phyloP scores from a whole-genome alignment of 2,113 vertebrate genomes.

The Sterna hirundo region DNA sequence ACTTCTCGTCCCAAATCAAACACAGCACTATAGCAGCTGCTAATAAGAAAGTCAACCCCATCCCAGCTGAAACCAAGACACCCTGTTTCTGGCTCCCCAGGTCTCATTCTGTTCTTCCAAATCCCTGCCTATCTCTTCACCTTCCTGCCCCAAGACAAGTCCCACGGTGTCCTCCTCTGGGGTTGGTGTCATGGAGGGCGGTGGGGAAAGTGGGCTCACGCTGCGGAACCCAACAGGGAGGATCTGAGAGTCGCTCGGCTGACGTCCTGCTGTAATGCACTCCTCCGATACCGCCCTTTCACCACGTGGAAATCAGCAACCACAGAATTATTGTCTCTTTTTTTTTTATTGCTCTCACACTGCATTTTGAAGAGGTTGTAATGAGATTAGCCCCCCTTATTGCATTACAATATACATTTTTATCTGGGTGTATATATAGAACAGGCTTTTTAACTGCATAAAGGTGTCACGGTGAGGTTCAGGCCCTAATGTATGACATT shows the following conservation, averaged over 20 bases:
- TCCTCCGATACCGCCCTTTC: not conserved
- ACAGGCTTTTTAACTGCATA: not conserved
- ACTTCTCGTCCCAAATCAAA: not conserved
- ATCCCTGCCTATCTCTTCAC: not conserved
- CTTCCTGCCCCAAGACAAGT: not conserved
- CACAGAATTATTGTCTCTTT: not conserved
- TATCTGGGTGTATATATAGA: not conserved
- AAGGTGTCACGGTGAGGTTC: not conserved
- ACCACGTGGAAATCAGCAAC: not conserved
- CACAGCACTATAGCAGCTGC: not conserved
- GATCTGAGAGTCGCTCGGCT: not conserved
- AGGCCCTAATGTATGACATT: not conserved
- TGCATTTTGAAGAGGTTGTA: not conserved
- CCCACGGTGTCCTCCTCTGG: not conserved
- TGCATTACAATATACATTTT: not conserved
- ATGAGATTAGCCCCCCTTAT: not conserved
- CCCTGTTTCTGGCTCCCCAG: not conserved
- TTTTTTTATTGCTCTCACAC: not conserved
- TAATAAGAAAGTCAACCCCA: not conserved
- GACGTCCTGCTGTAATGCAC: not conserved
- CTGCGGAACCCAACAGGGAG: not conserved
- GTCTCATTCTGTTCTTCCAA: not conserved
- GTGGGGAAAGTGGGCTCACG: not conserved
- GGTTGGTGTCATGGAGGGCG: fast-evolving
- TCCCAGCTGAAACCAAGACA: not conserved